Conservation (phyloP, 2,113 vertebrate genomes). For the Trichechus manatus region DNA sequence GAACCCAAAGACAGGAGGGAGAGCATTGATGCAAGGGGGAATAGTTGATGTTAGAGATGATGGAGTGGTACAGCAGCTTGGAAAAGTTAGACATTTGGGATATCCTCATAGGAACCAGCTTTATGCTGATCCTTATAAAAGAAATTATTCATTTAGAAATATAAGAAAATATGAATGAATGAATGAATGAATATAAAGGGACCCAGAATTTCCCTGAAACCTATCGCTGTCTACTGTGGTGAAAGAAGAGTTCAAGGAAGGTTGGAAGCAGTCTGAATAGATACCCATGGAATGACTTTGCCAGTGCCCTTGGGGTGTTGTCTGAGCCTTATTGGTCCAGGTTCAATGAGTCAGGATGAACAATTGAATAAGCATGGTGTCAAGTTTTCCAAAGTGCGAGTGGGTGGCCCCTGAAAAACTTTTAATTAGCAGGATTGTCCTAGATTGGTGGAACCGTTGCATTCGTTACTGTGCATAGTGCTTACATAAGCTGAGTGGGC, state of each 20-base stretch:
- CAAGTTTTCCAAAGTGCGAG: neutral
- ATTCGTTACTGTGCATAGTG: neutral
- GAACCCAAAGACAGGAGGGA: too few relatives aligned
- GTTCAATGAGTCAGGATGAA: neutral
- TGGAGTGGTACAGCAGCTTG: too few relatives aligned
- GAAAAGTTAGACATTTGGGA: too few relatives aligned
- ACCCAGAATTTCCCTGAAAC: neutral
- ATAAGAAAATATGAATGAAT: neutral
- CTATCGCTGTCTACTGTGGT: neutral
- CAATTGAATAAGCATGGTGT: neutral
- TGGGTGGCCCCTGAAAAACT: conserved; percentile 25
- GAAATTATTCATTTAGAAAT: too few relatives aligned
- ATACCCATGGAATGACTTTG: neutral
- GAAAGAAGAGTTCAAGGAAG: neutral
- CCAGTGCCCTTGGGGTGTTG: neutral
- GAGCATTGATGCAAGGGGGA: too few relatives aligned
- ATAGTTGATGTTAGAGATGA: too few relatives aligned
- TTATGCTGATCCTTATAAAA: too few relatives aligned
- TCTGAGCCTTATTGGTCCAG: neutral
- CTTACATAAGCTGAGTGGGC: conserved; percentile 22
- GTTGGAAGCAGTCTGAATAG: neutral
- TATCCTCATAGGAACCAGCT: too few relatives aligned
- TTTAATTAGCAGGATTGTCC: conserved; percentile 52
- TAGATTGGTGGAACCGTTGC: neutral
- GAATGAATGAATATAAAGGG: neutral